phyloP scores from a whole-genome alignment of 2,888 invertebrate species.

The Metacarcinus magister region DNA sequence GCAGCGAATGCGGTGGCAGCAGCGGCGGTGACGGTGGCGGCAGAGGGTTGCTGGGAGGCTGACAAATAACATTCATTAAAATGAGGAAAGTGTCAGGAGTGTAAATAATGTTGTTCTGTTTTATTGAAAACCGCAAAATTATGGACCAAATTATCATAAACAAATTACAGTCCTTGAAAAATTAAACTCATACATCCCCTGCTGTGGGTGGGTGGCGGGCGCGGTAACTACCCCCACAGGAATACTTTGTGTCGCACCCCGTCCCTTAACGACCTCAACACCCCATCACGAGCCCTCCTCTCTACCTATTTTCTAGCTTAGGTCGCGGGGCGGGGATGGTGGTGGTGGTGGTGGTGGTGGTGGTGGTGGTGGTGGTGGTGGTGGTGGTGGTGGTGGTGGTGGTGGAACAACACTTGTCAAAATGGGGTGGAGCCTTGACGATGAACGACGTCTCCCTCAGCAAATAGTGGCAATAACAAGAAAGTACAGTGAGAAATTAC shows the following conservation, averaged over 20 bases:
- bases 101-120: background rate
- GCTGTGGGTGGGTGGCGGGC: background rate
- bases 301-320: background rate
- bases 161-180: conserved; percentile 8
- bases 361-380: background rate
- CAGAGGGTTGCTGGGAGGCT: background rate
- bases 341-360: background rate
- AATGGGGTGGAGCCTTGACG: background rate
- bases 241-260: background rate
- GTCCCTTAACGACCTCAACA: background rate
- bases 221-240: background rate
- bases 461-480: conserved; percentile 26
- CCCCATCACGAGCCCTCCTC: background rate
- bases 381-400: conserved; percentile 14
- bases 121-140: conserved; percentile 26
- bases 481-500: conserved; percentile 13
- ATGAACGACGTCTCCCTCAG: background rate
- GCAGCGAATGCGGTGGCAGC: background rate
- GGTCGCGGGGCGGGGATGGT: too few species aligned
- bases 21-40: background rate
- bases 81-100: conserved; percentile 26
- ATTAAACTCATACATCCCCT: background rate
- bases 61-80: conserved; percentile 26
- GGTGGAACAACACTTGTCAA: background rate
- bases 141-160: conserved; percentile 26